phyloP scores from a whole-genome alignment of 2,797 vertebrate genomes.

The Catamblyrhynchus diadema region DNA sequence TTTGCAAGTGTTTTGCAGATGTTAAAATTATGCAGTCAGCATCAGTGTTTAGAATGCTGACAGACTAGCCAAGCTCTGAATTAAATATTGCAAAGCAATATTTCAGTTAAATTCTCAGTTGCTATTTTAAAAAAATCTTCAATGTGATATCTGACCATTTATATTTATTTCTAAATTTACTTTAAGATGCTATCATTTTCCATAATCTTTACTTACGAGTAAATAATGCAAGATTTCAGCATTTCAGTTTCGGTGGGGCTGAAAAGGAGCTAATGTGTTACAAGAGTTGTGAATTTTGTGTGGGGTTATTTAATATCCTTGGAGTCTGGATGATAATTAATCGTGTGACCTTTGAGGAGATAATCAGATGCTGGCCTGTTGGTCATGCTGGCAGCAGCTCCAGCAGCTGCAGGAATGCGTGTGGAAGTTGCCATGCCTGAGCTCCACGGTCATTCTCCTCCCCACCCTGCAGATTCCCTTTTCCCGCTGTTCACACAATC shows the following conservation, averaged over 20 bases:
- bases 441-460: neutral
- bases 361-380: neutral
- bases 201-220: neutral
- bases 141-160: neutral
- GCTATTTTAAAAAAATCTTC: neutral
- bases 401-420: constrained; percentile 33
- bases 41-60: neutral
- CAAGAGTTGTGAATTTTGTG: neutral
- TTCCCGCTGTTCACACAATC: neutral
- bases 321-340: neutral
- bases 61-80: neutral
- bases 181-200: neutral
- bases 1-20: neutral
- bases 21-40: neutral
- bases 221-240: neutral
- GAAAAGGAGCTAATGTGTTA: neutral
- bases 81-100: constrained; percentile 18
- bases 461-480: neutral
- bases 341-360: constrained; percentile 38
- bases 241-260: neutral
- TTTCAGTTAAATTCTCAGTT: neutral
- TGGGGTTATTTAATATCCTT: neutral
- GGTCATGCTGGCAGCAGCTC: neutral
- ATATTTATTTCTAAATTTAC: neutral
- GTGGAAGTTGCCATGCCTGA: neutral